These are phyloP conservation scores for Acronicta alni DNA, from an alignment of 2,888 invertebrate genomes.

Conservation along the genomic window DNA sequence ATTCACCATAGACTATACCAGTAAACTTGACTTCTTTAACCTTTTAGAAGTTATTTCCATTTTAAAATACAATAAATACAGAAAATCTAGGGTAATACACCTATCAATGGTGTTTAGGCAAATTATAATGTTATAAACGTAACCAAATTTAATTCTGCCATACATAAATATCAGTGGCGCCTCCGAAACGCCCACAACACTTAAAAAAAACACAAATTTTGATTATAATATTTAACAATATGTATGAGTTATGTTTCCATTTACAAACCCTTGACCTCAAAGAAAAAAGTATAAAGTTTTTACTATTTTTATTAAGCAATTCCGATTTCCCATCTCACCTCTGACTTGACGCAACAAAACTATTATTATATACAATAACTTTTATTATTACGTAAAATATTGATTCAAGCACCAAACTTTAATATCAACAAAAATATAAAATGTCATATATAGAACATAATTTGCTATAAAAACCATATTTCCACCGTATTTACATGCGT, in stretches of 20 bases:
- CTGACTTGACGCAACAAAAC: constrained; percentile 39
- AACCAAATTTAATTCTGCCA: constrained; percentile 32
- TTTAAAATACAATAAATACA: constrained; percentile 1
- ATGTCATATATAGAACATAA: constrained; percentile 57
- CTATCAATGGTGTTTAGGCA: constrained; percentile 35
- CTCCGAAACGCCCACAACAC: constrained; percentile 43
- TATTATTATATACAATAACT: constrained; percentile 41
- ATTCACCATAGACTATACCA: too few relatives aligned
- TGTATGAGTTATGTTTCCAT: constrained; percentile 15
- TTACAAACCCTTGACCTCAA: constrained; percentile 31
- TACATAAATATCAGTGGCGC: constrained; percentile 45
- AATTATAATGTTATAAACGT: constrained; percentile 35
- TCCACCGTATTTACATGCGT: constrained; percentile 52
- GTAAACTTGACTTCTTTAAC: background rate
- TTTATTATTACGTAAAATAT: constrained; percentile 56
- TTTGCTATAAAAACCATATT: constrained; percentile 63
- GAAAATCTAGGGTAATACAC: constrained; percentile 33
- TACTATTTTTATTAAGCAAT: constrained; percentile 42
- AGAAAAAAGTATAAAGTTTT: constrained; percentile 13
- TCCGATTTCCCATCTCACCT: constrained; percentile 26
- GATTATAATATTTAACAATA: constrained; percentile 6
- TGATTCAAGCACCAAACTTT: constrained; percentile 50
- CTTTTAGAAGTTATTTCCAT: background rate
- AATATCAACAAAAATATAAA: constrained; percentile 54
- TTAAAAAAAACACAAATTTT: constrained; percentile 25